Percentiles rank a stretch among this genome's conserved stretches.
Conservation (phyloP, 2,797 vertebrate species). For the Pagetopsis macropterus region DNA sequence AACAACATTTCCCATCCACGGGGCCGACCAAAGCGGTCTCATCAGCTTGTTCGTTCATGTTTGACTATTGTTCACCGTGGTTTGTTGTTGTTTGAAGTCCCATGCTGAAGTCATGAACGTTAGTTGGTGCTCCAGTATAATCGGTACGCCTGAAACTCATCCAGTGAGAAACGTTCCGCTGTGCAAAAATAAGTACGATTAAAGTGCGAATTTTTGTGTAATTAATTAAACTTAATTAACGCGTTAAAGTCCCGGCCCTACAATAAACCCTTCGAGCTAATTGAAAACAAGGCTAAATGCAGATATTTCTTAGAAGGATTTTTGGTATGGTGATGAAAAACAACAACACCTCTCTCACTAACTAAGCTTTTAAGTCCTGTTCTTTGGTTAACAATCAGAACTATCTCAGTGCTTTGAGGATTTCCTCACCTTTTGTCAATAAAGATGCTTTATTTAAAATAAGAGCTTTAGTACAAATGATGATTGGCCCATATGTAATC, state of each 20-base stretch:
- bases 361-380: conserved; percentile 61
- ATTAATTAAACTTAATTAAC: too few species aligned
- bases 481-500: conserved; percentile 37
- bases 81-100: too few species aligned
- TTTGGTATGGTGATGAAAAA: conserved; percentile 18
- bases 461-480: conserved; percentile 25
- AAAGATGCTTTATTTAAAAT: conserved; percentile 44
- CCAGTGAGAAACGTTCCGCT: too few species aligned
- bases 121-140: too few species aligned
- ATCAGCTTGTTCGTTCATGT: too few species aligned
- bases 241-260: background rate
- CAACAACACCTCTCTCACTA: conserved; percentile 30
- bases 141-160: too few species aligned
- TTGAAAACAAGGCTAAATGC: background rate
- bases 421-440: conserved; percentile 41
- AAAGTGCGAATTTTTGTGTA: too few species aligned
- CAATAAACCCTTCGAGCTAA: background rate
- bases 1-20: too few species aligned
- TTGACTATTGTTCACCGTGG: too few species aligned
- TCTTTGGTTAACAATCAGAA: conserved; percentile 49
- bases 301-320: conserved; percentile 3
- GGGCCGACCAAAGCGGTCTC: too few species aligned
- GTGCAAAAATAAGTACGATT: too few species aligned
- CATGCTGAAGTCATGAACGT: too few species aligned
- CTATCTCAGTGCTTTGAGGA: background rate